Conservation (phyloP, 2,113 vertebrate species). For the Rutilus rutilus region DNA sequence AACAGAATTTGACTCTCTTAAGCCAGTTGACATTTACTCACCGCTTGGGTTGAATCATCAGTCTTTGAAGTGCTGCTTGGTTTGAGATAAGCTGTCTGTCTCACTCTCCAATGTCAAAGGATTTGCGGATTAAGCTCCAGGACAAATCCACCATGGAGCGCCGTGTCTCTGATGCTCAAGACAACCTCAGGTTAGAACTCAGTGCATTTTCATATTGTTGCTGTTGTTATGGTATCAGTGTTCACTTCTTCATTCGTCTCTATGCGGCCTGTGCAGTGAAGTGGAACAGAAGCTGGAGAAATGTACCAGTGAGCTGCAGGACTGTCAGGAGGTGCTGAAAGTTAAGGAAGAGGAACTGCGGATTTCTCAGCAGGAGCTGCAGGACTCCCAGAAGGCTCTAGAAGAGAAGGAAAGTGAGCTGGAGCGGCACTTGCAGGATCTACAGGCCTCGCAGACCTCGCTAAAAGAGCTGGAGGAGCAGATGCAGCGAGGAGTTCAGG, state of each 20-base stretch:
- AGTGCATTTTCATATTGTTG: background rate
- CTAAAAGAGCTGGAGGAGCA: slow-evolving; percentile 71
- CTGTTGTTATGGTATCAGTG: slow-evolving; percentile 14
- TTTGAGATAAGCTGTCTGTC: slow-evolving; percentile 20
- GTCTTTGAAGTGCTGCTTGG: slow-evolving; percentile 20
- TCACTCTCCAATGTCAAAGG: slow-evolving; percentile 59
- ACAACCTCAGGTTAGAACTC: slow-evolving; percentile 80
- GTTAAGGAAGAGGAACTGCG: slow-evolving; percentile 75
- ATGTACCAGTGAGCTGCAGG: slow-evolving; percentile 69
- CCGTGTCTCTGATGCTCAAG: slow-evolving; percentile 72
- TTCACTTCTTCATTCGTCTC: slow-evolving; percentile 15
- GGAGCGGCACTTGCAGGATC: slow-evolving; percentile 58
- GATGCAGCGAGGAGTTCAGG: slow-evolving; percentile 72
- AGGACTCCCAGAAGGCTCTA: slow-evolving; percentile 59
- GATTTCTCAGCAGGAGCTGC: slow-evolving; percentile 58
- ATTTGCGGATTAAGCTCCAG: slow-evolving; percentile 66
- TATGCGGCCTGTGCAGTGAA: slow-evolving; percentile 68
- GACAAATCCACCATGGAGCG: slow-evolving; percentile 78
- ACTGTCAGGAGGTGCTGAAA: slow-evolving; percentile 69
- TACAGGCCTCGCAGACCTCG: slow-evolving; percentile 55
- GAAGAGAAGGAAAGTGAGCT: slow-evolving; percentile 61
- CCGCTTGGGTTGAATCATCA: slow-evolving; percentile 6
- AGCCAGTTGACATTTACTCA: slow-evolving; percentile 31
- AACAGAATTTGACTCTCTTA: background rate
- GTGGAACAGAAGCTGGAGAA: slow-evolving; percentile 76